Base-by-base conservation (phyloP, 2,888 invertebrate genomes). In the Polylopha cassiicola region DNA sequence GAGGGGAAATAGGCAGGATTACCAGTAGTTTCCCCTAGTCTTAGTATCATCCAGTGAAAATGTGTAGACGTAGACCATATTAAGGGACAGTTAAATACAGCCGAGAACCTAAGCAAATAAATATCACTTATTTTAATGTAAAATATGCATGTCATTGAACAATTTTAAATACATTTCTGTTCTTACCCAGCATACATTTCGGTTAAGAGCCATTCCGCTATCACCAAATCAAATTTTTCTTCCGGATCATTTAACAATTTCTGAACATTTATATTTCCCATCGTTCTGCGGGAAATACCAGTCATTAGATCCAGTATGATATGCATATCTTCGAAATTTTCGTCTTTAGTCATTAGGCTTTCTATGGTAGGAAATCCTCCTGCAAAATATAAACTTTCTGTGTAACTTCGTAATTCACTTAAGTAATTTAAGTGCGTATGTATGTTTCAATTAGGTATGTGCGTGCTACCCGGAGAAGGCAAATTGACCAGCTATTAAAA, bases 1-100 rank as follows among this genome's bases (percentile, higher is more conserved):
- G 17, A 31, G 1, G 38, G 26, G 5, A 20, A 29, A 26, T 62
- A 66, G 0, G 70, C 57, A 0, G 71, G 69, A 38, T 65, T 62
- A 0, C 47, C 10, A 4, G 42, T 28, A 8, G 63, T 66, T 26
- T 69, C 63, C 0, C 69, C 43, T 7, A 64, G 16, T n/a, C 51
- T 43, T 0, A 54, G 16, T 0, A 58, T 43, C 18, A 50, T 37
- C 57, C 58, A 65, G 10, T 67, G 58, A 0, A 65, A 55, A 11
- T 65, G 65, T 3, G 63, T 30, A 0, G 67, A 51, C 0, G 63
- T 64, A 6, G 61, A 50, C 71, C 72, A 71, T 8, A 74, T 64
- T 3, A 61, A 53, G 0, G 74, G 73, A 27, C 73, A 67, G 8
- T 60, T 47, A 24, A 58, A 63, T 5, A 73, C 29, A 6, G 60